Conservation (phyloP, 1,140 invertebrate genomes). For the Vollenhovia emeryi region DNA sequence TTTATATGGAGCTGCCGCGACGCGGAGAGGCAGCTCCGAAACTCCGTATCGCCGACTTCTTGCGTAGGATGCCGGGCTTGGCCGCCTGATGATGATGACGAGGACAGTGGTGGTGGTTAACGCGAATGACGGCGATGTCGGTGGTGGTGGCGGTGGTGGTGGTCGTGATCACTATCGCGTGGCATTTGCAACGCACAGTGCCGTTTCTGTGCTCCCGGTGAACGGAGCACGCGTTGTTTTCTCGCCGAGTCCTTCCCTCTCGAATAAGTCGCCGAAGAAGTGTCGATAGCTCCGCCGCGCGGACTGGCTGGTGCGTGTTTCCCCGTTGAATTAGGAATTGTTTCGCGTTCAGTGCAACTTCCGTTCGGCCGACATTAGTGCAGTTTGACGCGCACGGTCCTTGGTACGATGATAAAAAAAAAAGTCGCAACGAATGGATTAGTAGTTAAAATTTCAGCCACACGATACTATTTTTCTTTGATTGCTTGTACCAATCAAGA, state of each 20-base stretch:
- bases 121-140: conserved; percentile 65
- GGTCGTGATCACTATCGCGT: conserved; percentile 68
- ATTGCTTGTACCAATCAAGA: no score
- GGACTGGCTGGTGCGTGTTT: not conserved
- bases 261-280: not conserved
- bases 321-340: conserved; percentile 17
- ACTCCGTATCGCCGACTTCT: conserved; percentile 69
- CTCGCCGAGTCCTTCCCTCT: conserved; percentile 17
- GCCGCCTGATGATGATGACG: conserved; percentile 59
- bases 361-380: not conserved
- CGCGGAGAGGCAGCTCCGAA: conserved; percentile 60
- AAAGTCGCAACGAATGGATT: not conserved
- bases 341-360: conserved; percentile 25
- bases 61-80: conserved; percentile 75
- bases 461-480: no score
- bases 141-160: conserved; percentile 57
- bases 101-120: conserved; percentile 61
- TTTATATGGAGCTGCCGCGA: conserved; percentile 40
- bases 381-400: not conserved
- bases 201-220: conserved; percentile 78
- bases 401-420: not conserved
- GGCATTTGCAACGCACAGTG: conserved; percentile 79
- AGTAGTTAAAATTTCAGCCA: not conserved
- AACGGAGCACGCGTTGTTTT: conserved; percentile 75
- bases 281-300: not conserved